Percentiles rank a stretch among this genome's conserved stretches.
phyloP scores from a whole-genome alignment of 2,113 vertebrate species.

The Lepus timidus region DNA sequence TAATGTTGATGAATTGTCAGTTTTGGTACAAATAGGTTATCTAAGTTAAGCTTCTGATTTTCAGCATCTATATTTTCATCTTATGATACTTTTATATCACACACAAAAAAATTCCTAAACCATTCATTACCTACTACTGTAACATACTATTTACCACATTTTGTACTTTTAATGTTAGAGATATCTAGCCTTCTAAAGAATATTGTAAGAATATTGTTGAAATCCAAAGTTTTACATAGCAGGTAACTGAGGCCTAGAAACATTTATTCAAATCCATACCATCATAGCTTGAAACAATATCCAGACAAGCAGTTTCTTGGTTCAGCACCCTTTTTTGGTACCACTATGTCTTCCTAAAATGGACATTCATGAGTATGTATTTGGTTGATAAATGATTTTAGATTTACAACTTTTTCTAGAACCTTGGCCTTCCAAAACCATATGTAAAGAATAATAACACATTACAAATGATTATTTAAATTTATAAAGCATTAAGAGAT shows the following conservation, averaged over 20 bases:
- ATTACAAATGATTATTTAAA: background rate
- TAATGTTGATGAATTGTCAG: background rate
- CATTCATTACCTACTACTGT: background rate
- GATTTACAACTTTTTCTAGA: background rate
- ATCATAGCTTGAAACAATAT: background rate
- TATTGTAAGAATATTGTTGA: background rate
- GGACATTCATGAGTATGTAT: background rate
- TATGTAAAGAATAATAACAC: background rate
- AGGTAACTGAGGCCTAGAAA: background rate
- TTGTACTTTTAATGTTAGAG: background rate
- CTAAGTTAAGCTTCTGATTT: background rate
- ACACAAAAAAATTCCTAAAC: background rate
- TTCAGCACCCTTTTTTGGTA: background rate
- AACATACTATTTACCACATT: background rate
- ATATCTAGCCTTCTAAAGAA: background rate
- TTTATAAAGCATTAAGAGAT: background rate
- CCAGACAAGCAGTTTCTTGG: background rate
- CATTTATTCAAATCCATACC: background rate
- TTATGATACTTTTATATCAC: background rate
- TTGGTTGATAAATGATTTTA: background rate
- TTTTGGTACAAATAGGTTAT: background rate
- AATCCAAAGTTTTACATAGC: background rate
- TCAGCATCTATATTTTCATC: background rate
- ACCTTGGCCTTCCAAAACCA: background rate
- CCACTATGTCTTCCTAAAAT: background rate